Evolutionary conservation across 2,888 invertebrate genomes (phyloP), one percentile per base, ranked within the genome.

Genomic region (Heliconius charithonia): DNA sequence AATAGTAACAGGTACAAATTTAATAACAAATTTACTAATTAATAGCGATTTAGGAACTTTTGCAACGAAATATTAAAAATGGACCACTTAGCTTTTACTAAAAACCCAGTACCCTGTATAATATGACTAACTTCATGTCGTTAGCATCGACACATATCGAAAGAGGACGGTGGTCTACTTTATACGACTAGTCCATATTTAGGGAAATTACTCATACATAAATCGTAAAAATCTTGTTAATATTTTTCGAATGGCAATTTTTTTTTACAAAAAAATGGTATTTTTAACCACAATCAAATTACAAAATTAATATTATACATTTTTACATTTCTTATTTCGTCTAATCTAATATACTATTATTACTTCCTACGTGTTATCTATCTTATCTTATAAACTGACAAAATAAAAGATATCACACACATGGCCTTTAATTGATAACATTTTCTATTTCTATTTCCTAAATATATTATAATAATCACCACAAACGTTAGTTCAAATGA

Each of bases 361-460:
- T 13, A 45, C 45, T 45, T 13, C 22, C 37, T 62, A 25, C 1
- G 10, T 25, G 37, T n/a, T n/a, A n/a, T n/a, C 41, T 56, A 51
- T 45, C 19, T 65, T 65, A 41, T 73, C 75, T 66, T 66, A 75
- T 51, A 16, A 45, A 51, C 66, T 62, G 69, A 32, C 67, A 69
- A 69, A 67, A 69, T 74, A 74, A 41, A 73, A 56, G 12, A 72
- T 76, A 79, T 79, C 76, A 79, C 79, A 79, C 79, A 76, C 45
- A 79, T 79, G 79, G 76, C 76, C 73, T 72, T 73, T 66, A 70
- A 67, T 29, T 79, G 29, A 69, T 62, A 62, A 73, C 16, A 69
- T 65, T 63, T 37, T 59, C 56, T 32, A 32, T 32, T 51, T 51
- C 19, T 51, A 51, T 51, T 51, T 19, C 19, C 51, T n/a, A 56